Conservation (phyloP, 2,888 invertebrate species). For the Ennomos fuscantarius region DNA sequence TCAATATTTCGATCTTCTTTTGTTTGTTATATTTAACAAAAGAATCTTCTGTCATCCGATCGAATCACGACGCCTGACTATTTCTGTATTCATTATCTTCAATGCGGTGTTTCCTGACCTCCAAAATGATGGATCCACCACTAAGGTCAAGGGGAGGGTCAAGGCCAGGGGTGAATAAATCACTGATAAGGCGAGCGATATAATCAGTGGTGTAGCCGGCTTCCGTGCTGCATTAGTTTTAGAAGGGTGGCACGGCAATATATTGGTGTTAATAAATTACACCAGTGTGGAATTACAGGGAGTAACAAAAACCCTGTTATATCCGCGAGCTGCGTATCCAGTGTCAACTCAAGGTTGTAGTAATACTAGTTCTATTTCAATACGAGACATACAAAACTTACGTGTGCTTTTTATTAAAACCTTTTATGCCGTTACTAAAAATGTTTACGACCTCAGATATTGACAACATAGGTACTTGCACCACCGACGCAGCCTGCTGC, state of each 20-base stretch:
- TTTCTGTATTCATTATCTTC: slow-evolving; percentile 16
- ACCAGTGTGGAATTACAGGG: background rate
- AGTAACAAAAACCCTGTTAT: too few relatives aligned
- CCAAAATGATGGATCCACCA: slow-evolving; percentile 21
- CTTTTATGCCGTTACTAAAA: too few relatives aligned
- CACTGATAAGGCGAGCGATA: slow-evolving; percentile 25
- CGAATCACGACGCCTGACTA: slow-evolving; percentile 5
- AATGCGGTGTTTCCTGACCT: slow-evolving; percentile 26
- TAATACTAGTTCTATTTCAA: too few relatives aligned
- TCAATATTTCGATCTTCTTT: too few relatives aligned
- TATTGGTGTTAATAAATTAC: slow-evolving; percentile 17
- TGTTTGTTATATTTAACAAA: too few relatives aligned
- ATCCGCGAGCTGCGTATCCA: too few relatives aligned
- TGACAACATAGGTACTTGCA: too few relatives aligned
- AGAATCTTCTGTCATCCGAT: background rate
- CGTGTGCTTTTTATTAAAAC: too few relatives aligned
- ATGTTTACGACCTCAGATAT: too few relatives aligned
- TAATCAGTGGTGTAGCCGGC: slow-evolving; percentile 19
- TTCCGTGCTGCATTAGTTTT: slow-evolving; percentile 11
- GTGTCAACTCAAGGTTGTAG: too few relatives aligned
- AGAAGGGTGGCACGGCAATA: slow-evolving; percentile 8
- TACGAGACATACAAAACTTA: too few relatives aligned
- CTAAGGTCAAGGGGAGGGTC: slow-evolving; percentile 24
- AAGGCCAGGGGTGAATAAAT: slow-evolving; percentile 25
- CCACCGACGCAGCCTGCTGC: too few relatives aligned